These are phyloP conservation scores for Neoarius graeffei DNA, from an alignment of 2,113 vertebrate species.

Conservation along the genomic window DNA sequence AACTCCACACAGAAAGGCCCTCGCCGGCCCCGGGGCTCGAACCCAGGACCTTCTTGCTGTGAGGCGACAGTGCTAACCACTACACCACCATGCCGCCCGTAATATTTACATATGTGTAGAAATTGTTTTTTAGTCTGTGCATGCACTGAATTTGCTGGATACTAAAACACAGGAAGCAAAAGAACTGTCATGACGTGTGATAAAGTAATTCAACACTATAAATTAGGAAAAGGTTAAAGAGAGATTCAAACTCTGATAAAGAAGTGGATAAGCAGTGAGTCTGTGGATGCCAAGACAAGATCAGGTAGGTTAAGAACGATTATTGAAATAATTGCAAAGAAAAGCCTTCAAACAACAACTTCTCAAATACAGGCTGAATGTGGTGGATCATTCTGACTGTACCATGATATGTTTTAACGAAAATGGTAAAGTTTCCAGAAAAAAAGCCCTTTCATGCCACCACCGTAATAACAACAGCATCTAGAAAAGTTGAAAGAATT, in stretches of 20 bases:
- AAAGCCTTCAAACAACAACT: background rate
- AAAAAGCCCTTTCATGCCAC: no score
- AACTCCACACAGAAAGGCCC: no score
- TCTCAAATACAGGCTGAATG: background rate
- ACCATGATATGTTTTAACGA: background rate
- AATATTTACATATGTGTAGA: background rate
- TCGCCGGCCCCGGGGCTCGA: no score
- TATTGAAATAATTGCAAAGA: background rate
- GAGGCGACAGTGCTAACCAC: no score
- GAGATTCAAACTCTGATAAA: background rate
- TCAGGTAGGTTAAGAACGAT: background rate
- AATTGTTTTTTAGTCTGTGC: background rate
- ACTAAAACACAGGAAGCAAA: no score
- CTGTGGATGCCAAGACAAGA: background rate
- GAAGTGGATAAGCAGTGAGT: background rate
- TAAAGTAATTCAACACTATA: no score
- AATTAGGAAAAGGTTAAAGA: no score
- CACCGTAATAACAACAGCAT: background rate
- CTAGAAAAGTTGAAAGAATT: background rate
- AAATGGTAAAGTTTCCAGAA: background rate
- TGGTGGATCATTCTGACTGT: background rate
- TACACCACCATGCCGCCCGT: no score
- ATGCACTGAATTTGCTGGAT: no score
- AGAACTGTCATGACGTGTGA: no score
- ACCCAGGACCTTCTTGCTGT: no score